phyloP scores from a whole-genome alignment of 2,113 vertebrate genomes.

The Hemiscyllium ocellatum region DNA sequence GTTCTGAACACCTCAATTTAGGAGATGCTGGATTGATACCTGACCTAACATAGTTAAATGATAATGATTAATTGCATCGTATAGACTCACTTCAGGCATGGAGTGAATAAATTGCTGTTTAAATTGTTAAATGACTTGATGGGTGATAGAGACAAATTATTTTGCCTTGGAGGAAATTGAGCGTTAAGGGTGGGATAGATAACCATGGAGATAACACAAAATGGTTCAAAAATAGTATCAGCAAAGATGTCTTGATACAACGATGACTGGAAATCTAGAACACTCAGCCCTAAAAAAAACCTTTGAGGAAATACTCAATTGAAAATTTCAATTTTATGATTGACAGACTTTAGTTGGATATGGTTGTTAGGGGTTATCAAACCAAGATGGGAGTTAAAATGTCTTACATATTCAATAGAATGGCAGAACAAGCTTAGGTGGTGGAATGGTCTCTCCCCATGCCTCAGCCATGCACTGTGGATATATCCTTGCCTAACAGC shows the following conservation, averaged over 20 bases:
- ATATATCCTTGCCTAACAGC: background rate
- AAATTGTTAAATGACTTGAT: background rate
- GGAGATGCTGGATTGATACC: background rate
- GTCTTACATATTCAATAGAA: background rate
- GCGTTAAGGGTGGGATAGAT: background rate
- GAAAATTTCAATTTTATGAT: background rate
- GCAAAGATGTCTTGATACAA: background rate
- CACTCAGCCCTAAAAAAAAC: background rate
- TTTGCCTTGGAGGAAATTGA: background rate
- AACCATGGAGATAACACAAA: background rate
- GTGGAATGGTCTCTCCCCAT: background rate
- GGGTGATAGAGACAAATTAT: background rate
- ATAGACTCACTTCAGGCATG: background rate
- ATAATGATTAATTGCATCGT: background rate
- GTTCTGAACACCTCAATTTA: background rate
- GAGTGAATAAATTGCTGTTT: background rate
- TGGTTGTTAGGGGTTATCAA: background rate
- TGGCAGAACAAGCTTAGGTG: background rate
- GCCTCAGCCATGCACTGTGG: background rate
- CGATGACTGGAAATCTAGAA: background rate
- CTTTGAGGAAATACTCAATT: background rate
- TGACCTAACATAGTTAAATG: background rate
- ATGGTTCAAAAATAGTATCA: background rate
- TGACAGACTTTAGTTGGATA: background rate
- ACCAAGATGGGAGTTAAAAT: background rate